phyloP scores from a whole-genome alignment of 2,797 vertebrate genomes.

The Acanthornis magna region DNA sequence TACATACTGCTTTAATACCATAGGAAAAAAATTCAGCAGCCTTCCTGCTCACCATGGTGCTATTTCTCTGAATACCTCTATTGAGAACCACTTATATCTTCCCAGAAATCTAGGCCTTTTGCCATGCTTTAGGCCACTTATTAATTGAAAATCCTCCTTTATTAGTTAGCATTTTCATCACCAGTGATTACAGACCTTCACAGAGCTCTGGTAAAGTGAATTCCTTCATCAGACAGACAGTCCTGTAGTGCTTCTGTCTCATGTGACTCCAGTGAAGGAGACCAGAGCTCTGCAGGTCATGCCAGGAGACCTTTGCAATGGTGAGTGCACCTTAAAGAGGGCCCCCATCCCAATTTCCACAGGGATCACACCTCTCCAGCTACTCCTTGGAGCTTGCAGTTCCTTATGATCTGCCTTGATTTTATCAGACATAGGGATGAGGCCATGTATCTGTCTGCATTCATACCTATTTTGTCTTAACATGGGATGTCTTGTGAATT shows the following conservation, averaged over 20 bases:
- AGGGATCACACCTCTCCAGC: background rate
- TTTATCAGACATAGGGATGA: background rate
- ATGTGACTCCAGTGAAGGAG: background rate
- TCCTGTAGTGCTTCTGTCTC: background rate
- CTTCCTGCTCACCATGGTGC: background rate
- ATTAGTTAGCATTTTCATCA: background rate
- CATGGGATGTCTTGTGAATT: background rate
- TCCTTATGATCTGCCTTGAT: background rate
- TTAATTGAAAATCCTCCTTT: background rate
- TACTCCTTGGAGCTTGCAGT: background rate
- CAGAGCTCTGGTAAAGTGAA: background rate
- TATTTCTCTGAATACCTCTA: background rate
- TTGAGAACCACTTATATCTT: background rate
- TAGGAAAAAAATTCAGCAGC: background rate
- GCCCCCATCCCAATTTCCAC: background rate
- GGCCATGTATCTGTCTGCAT: background rate
- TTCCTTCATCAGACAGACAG: background rate
- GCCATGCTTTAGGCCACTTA: background rate
- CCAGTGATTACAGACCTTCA: background rate
- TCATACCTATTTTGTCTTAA: background rate
- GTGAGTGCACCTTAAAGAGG: background rate
- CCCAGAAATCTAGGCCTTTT: background rate
- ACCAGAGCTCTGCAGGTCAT: background rate
- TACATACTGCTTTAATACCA: background rate
- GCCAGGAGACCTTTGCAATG: rapidly evolving